Conservation (phyloP, 2,797 vertebrate genomes). For the Dipus sagitta region DNA sequence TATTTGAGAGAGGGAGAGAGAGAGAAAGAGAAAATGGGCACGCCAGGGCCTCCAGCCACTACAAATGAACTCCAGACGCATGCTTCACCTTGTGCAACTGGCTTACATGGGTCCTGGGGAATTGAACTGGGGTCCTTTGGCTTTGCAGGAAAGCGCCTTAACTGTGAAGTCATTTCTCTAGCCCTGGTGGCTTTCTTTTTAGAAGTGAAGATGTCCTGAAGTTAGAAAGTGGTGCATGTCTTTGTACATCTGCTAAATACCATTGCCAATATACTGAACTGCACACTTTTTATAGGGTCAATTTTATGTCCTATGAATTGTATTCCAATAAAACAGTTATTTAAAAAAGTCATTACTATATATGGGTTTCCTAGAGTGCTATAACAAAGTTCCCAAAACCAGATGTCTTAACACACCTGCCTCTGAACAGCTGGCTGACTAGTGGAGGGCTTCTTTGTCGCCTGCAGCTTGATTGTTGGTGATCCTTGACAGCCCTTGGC, state of each 20-base stretch:
- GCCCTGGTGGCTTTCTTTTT: background rate
- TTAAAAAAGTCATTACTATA: background rate
- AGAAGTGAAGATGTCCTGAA: background rate
- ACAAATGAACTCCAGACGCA: too few relatives aligned
- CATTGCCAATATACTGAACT: background rate
- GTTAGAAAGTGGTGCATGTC: background rate
- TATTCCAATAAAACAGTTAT: background rate
- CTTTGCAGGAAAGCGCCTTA: too few relatives aligned
- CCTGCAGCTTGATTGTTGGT: background rate
- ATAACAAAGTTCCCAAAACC: background rate
- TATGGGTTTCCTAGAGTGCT: background rate
- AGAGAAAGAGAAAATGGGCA: too few relatives aligned
- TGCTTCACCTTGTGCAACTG: too few relatives aligned
- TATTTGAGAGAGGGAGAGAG: too few relatives aligned
- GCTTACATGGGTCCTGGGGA: too few relatives aligned
- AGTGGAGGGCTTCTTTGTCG: background rate
- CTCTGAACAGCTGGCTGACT: too few relatives aligned
- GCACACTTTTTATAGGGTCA: background rate
- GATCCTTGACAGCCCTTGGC: rapidly evolving
- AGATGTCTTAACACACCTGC: background rate
- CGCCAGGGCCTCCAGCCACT: too few relatives aligned
- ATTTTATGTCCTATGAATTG: background rate
- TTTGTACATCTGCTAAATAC: background rate
- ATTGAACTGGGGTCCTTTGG: too few relatives aligned
- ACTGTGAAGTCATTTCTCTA: too few relatives aligned